Base-by-base conservation (phyloP, 2,113 vertebrate genomes). In the Bufo gargarizans region DNA sequence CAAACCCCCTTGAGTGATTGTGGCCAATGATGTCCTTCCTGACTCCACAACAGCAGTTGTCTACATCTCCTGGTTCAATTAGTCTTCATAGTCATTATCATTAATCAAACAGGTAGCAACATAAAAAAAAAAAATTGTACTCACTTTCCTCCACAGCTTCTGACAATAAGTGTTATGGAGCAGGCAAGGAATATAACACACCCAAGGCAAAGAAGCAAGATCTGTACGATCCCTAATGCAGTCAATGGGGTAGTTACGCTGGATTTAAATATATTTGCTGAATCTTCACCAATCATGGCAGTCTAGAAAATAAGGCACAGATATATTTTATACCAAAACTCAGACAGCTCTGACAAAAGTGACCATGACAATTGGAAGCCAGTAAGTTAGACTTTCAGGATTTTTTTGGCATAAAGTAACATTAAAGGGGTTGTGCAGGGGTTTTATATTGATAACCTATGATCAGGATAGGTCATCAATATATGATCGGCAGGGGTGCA, bases 261-360 rank as follows among this genome's bases (percentile, higher is more conserved):
- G 0, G 0, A 20, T 92, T 96, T 96, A 89, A 99, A 96, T 94
- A 91, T 92, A 71, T 95, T 88, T 5, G 97, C 98, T 0, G 97
- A 97, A 4, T 89, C 92, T 1, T 98, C 95, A 1, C 96, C 96
- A 89, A 99, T 82, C 43, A 89, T 85, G 0, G 95, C 98, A 71
- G 97, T 96, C 98, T 99, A 92, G 88, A 94, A 94, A 45, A 69
- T 5, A 86, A 78, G 59, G 49, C 8, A 74, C 4, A 74, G 14
- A 12, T 47, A 78, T 49, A 47, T 74, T 47, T 47, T 19, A 8
- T 74, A 74, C 4, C 45, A n/a, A 72, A 71, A 43, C 45, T 45
- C 17, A 72, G 69, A 2, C 10, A 33, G 22, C 69, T 71, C 12
- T 22, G n/a, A 67, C 63, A 67, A 67, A 22, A 9, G 20, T 22